Evolutionary conservation across 2,797 vertebrate species (phyloP).

Genomic region (Vireo griseus): DNA sequence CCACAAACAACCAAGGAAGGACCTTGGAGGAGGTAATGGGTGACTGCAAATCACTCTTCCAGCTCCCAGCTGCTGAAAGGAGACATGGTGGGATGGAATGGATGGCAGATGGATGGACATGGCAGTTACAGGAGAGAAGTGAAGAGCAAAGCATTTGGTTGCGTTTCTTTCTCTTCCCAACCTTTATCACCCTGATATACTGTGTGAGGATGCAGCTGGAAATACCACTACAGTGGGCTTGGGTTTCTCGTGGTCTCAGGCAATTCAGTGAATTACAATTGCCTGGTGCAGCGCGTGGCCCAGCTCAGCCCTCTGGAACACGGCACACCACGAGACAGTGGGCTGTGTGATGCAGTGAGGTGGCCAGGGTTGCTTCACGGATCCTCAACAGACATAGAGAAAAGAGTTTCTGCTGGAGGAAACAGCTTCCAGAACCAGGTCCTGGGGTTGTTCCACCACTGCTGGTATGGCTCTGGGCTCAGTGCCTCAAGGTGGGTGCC

Average conservation of each 20-base stretch:
- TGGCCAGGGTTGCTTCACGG: background rate
- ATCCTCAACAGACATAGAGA: background rate
- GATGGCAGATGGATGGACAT: background rate
- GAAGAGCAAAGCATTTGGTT: background rate
- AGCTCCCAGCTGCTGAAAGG: background rate
- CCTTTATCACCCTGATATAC: rapidly evolving
- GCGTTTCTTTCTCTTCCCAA: background rate
- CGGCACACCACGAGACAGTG: rapidly evolving
- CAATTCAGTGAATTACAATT: background rate
- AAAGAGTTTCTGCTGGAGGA: background rate
- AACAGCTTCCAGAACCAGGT: background rate
- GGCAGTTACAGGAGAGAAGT: background rate
- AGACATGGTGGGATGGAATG: background rate
- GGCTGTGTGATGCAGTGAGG: background rate
- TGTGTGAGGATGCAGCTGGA: background rate
- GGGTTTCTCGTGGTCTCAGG: background rate
- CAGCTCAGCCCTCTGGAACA: background rate
- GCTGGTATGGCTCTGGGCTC: background rate
- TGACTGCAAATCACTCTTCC: background rate
- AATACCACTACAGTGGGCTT: background rate
- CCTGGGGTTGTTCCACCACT: rapidly evolving
- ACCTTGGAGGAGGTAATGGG: background rate
- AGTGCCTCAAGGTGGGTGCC: background rate
- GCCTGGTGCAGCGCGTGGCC: rapidly evolving
- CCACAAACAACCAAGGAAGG: background rate